These are phyloP conservation scores for Hydrozoanthus gracilis DNA, from an alignment of 92 coral and sea anemone genomes.

Conservation along the genomic window DNA sequence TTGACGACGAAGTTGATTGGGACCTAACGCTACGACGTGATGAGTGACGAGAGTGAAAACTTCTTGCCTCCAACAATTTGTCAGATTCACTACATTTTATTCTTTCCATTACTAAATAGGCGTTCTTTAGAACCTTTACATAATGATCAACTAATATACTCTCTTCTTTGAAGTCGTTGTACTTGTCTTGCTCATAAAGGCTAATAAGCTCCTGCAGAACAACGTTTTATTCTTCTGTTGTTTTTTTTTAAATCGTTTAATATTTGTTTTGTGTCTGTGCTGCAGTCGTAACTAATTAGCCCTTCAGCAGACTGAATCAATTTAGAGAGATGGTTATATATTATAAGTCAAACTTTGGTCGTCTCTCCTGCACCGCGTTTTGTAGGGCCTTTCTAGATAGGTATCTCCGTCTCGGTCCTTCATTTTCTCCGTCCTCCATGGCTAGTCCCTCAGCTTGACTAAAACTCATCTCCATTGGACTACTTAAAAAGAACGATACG, in stretches of 20 bases:
- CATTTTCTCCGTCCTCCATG: background rate
- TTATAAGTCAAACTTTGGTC: slow-evolving; percentile 16
- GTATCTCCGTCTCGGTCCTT: slow-evolving; percentile 20
- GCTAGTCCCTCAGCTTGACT: slow-evolving; percentile 13
- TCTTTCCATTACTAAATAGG: background rate
- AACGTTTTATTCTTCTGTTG: background rate
- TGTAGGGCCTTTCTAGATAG: slow-evolving; percentile 10
- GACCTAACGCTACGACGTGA: background rate
- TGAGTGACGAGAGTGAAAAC: background rate
- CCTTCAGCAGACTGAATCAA: background rate
- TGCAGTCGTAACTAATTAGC: background rate
- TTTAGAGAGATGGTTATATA: slow-evolving; percentile 19
- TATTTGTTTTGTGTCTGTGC: background rate
- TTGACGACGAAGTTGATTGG: background rate
- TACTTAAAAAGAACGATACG: slow-evolving; percentile 18
- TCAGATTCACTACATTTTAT: background rate
- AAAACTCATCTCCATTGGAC: slow-evolving; percentile 4
- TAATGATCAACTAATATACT: background rate
- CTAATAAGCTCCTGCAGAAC: background rate
- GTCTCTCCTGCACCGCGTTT: slow-evolving; percentile 11
- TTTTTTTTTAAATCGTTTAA: background rate
- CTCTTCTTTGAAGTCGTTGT: background rate
- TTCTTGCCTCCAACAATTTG: background rate
- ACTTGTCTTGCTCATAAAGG: slow-evolving; percentile 1
- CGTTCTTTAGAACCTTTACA: background rate